phyloP scores from a whole-genome alignment of 2,797 vertebrate species.

The Clarias pachynema region DNA sequence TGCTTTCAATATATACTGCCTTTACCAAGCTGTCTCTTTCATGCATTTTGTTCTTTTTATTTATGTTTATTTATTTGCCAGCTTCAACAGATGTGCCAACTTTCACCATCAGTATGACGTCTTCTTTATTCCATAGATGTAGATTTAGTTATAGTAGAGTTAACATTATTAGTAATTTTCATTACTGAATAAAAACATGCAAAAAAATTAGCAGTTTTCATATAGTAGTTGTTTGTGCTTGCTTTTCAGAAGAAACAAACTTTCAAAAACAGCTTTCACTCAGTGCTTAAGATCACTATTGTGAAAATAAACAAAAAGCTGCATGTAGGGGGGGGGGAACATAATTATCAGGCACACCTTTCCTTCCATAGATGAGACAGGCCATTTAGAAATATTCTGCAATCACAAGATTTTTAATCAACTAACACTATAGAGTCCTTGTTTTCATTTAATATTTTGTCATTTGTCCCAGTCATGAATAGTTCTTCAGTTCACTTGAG shows the following conservation, averaged over 20 bases:
- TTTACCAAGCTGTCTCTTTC: conserved; percentile 47
- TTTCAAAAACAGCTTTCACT: background rate
- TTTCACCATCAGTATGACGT: conserved; percentile 71
- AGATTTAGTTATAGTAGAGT: conserved; percentile 33
- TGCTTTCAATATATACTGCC: conserved; percentile 52
- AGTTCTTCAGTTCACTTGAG: background rate
- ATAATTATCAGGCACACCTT: background rate
- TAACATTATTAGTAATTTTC: conserved; percentile 10
- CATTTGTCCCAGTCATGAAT: background rate
- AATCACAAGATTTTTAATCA: background rate
- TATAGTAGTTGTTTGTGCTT: conserved; percentile 1
- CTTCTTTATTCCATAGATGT: conserved; percentile 50
- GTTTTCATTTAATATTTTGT: background rate
- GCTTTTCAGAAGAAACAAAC: background rate
- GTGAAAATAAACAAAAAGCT: background rate
- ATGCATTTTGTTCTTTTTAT: conserved; percentile 44
- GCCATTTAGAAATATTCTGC: background rate
- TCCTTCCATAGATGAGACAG: background rate
- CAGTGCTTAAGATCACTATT: background rate
- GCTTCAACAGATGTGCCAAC: conserved; percentile 69
- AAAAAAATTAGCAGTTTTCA: background rate
- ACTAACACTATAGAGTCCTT: background rate
- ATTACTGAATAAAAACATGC: background rate
- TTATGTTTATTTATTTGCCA: conserved; percentile 47
- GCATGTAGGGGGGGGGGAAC: too few species aligned